Base-by-base conservation (phyloP, 2,888 invertebrate species). In the Euspilapteryx auroguttella region DNA sequence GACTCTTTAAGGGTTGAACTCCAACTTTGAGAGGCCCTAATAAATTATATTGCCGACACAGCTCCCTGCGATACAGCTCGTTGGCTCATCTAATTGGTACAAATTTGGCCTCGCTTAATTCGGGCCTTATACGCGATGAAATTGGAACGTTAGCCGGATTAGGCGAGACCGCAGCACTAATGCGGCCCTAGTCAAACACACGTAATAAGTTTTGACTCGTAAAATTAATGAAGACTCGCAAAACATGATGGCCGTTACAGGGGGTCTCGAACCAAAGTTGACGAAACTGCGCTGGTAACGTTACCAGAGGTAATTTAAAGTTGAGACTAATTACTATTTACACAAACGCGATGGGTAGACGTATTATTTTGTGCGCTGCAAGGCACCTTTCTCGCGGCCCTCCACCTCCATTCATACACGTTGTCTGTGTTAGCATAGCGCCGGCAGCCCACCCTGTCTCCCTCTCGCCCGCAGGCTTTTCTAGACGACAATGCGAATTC, bases 21-120 rank as follows among this genome's bases (percentile, higher is more conserved):
- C 55, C 65, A 65, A 73, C 65, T 71, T 66, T 58, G 65, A 63
- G 68, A 64, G 51, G 50, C 65, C 65, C 68, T 69, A 66, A 73
- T 73, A 73, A 73, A 73, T 73, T 73, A 73, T 71, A 69, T 71
- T 71, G 71, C 65, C 64, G 62, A 62, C 69, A 71, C 73, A 69
- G 69, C 64, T 65, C 57, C 59, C 58, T 61, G 59, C 65, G 73
- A 68, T 69, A 68, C 68, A 71, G 68, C 66, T 71, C 73, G 73
- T 68, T 71, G 71, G 57, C 57, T 71, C 62, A 63, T 68, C 71
- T 75, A 75, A 73, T 75, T 73, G 75, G 71, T 69, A 61, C 59
- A 65, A 73, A 73, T 69, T 71, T 52, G 56, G 59, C 59, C 58
- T 64, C 50, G 59, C 68, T 64, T 64, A 68, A 64, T 62, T 57